Conservation (phyloP, 2,113 vertebrate species). For the Nycticryphes semicollaris region DNA sequence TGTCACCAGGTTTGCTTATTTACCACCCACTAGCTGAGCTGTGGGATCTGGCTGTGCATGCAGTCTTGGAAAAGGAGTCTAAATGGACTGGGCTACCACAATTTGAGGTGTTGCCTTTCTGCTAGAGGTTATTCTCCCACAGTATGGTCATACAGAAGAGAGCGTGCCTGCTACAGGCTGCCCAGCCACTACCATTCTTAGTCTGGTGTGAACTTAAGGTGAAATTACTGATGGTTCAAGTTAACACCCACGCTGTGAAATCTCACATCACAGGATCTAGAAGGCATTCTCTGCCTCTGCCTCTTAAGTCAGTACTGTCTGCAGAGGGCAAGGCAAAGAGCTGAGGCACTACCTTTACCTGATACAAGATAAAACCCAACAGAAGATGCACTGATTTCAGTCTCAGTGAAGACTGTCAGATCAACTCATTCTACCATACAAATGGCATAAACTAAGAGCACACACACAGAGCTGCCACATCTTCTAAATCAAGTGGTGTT, state of each 20-base stretch:
- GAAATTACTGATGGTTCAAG: background rate
- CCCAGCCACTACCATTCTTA: background rate
- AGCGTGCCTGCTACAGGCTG: background rate
- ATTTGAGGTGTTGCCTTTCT: background rate
- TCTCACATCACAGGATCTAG: background rate
- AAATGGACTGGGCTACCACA: background rate
- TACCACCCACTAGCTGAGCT: background rate
- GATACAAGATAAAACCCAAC: fast-evolving
- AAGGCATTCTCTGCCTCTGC: background rate
- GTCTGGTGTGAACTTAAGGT: background rate
- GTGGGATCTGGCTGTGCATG: fast-evolving
- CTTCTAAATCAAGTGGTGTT: background rate
- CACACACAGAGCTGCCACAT: background rate
- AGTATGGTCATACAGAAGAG: background rate
- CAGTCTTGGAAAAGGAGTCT: background rate
- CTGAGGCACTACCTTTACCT: background rate
- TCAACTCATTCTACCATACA: background rate
- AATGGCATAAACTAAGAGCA: background rate
- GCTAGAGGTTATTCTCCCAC: background rate
- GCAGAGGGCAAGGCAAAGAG: background rate
- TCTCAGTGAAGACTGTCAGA: background rate
- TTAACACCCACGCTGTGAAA: background rate
- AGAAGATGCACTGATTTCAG: background rate
- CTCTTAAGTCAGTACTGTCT: background rate
- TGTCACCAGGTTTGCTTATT: background rate